Evolutionary conservation across 2,888 invertebrate genomes (phyloP).

Genomic region (Meloe dianella): DNA sequence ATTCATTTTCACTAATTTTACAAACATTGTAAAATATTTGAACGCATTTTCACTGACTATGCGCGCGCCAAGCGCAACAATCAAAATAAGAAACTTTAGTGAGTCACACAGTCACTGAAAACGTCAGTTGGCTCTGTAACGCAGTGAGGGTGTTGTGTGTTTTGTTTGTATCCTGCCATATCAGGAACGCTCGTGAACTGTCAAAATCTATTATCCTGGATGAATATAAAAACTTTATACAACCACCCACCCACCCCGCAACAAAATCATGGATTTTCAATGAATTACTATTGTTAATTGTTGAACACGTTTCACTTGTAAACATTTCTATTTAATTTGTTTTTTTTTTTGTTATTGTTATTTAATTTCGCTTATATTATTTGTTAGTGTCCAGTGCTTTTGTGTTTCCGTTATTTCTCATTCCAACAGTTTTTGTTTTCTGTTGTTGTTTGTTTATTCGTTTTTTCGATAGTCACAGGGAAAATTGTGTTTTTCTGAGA

Average conservation of each 20-base stretch:
- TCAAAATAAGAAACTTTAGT: conserved; percentile 37
- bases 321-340: conserved; percentile 35
- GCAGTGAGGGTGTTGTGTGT: conserved; percentile 38
- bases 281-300: conserved; percentile 35
- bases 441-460: conserved; percentile 37
- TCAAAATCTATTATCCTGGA: conserved; percentile 38
- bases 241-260: conserved; percentile 10
- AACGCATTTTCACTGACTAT: too few relatives aligned
- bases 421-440: background rate
- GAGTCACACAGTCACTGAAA: conserved; percentile 38
- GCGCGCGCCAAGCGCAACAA: conserved; percentile 45
- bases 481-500: conserved; percentile 22
- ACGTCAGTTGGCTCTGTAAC: conserved; percentile 46
- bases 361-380: conserved; percentile 37
- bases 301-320: conserved; percentile 41
- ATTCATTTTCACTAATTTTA: too few relatives aligned
- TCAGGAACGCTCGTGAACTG: conserved; percentile 36
- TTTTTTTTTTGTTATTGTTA: conserved; percentile 12
- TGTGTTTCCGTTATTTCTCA: conserved; percentile 28
- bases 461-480: background rate
- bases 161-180: conserved; percentile 12
- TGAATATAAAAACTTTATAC: too few relatives aligned
- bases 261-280: conserved; percentile 26
- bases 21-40: too few relatives aligned
- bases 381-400: conserved; percentile 41